Conservation (phyloP, 2,888 invertebrate genomes). For the Mellilla xanthometata region DNA sequence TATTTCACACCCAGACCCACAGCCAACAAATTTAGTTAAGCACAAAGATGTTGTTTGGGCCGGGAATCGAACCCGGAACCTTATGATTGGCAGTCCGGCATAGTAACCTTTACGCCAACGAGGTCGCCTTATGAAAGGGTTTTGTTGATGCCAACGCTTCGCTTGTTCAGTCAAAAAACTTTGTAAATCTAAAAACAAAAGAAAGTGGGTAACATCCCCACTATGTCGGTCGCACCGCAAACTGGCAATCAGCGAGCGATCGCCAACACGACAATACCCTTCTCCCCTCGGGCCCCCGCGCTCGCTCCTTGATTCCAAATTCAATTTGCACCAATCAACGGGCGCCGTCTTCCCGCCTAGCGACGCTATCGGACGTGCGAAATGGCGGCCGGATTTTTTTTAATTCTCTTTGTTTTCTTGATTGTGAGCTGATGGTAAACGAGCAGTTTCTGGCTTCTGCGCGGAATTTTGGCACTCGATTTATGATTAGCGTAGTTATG, state of each 20-base stretch:
- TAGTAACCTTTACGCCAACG: too few species aligned
- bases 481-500: too few species aligned
- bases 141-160: too few species aligned
- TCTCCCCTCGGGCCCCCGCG: constrained; percentile 38
- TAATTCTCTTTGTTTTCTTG: constrained; percentile 20
- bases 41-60: too few species aligned
- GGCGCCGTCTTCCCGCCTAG: constrained; percentile 77
- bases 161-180: too few species aligned
- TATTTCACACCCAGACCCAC: too few species aligned
- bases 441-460: not conserved
- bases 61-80: too few species aligned
- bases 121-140: too few species aligned
- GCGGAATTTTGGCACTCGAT: too few species aligned
- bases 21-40: too few species aligned
- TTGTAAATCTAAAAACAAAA: not conserved
- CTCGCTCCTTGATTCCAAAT: constrained; percentile 74
- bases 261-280: constrained; percentile 80
- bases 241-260: constrained; percentile 82
- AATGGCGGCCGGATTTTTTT: constrained; percentile 18
- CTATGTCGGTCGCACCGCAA: constrained; percentile 63
- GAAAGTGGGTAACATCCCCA: constrained; percentile 12
- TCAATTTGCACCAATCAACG: constrained; percentile 83
- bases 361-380: constrained; percentile 64
- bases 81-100: too few species aligned
- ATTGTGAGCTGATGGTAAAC: constrained; percentile 11